phyloP scores from a whole-genome alignment of 2,113 vertebrate genomes.

The Vidua macroura region DNA sequence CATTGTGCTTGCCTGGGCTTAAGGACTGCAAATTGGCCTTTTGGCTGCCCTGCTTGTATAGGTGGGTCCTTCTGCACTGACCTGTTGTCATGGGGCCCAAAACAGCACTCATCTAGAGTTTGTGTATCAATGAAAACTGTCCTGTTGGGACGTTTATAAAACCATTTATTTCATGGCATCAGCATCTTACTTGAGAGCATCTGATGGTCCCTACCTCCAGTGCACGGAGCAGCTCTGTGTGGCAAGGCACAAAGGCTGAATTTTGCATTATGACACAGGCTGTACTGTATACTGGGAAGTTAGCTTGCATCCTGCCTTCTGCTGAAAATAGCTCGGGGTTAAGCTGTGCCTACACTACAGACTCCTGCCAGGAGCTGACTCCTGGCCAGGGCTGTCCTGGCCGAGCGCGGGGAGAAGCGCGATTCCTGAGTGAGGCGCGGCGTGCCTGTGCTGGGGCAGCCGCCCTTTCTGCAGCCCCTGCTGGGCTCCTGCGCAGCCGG shows the following conservation, averaged over 20 bases:
- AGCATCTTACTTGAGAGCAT: not conserved
- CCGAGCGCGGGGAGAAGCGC: not conserved
- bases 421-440: not conserved
- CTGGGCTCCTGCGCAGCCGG: not conserved
- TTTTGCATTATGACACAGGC: not conserved
- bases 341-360: not conserved
- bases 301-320: accelerated
- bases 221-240: not conserved
- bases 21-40: not conserved
- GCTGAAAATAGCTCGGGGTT: not conserved
- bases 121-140: not conserved
- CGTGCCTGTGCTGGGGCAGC: accelerated
- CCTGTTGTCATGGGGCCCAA: accelerated
- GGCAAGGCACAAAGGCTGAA: not conserved
- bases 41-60: accelerated
- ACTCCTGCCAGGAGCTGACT: not conserved
- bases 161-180: not conserved
- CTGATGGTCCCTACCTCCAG: not conserved
- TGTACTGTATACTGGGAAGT: not conserved
- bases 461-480: not conserved
- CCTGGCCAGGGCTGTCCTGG: not conserved
- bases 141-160: not conserved
- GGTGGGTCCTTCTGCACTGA: not conserved
- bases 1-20: not conserved
- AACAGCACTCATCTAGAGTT: accelerated